These are phyloP conservation scores for Lepus americanus DNA, from an alignment of 2,113 vertebrate species.

Conservation along the genomic window DNA sequence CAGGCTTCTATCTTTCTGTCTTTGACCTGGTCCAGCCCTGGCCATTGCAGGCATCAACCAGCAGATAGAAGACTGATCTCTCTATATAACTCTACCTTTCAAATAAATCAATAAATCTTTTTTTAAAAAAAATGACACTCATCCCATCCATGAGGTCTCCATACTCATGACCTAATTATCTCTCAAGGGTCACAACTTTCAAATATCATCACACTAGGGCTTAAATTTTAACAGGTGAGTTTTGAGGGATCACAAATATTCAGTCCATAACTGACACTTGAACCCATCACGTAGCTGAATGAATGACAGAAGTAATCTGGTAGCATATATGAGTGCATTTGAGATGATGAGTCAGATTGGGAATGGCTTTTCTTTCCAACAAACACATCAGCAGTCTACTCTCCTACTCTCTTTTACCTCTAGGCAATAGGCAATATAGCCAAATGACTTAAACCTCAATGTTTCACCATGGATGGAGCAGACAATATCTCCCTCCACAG, in stretches of 20 bases:
- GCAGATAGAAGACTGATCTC: no score
- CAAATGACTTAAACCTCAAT: slow-evolving; percentile 49
- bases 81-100: no score
- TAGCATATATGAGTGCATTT: not conserved
- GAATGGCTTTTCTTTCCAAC: not conserved
- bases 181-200: not conserved
- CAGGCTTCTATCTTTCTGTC: no score
- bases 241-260: not conserved
- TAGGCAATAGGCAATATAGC: not conserved
- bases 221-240: not conserved
- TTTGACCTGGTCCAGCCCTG: no score
- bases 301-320: not conserved
- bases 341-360: not conserved
- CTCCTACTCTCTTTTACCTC: not conserved
- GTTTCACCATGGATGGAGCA: not conserved
- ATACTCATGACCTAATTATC: not conserved
- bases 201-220: not conserved
- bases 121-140: not conserved
- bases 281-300: not conserved
- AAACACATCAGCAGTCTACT: not conserved
- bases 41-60: no score
- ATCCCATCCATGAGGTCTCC: not conserved
- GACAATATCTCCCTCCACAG: not conserved
- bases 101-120: no score
- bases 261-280: not conserved